Evolutionary conservation across 2,888 invertebrate species (phyloP), one percentile per base, ranked within the genome.

Genomic region (Julus scanicus): DNA sequence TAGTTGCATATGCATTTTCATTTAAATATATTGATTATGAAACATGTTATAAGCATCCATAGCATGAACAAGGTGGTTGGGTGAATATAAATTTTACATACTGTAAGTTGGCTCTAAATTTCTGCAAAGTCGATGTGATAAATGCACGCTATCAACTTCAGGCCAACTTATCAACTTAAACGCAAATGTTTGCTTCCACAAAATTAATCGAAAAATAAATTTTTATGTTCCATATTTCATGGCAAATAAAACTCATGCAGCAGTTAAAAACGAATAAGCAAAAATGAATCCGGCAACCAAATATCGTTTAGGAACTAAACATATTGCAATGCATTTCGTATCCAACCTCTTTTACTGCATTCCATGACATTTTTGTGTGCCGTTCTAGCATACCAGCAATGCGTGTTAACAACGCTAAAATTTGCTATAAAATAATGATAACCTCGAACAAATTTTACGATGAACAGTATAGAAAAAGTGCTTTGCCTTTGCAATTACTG

Each of bases 351-450:
- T 44, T 20, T 20, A 20, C 63, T 11, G 20, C 63, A 20, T 71
- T 71, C 63, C n/a, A 71, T 71, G 9, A 20, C 20, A 20, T 71
- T 71, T 63, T 71, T 20, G 20, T 20, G 20, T 17, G 20, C 20
- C 2, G 4, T 71, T 29, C 20, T 20, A 80, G 80, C 37, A 80
- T 37, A 37, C 80, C 80, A 80, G 37, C 37, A 80, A 9, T 15
- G 80, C 80, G 37, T 80, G 80, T 80, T 80, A 80, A 80, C 80
- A 71, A 80, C 80, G 13, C 37, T 9, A 11, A 37, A 80, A 80
- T 29, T 29, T 37, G 20, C 80, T 37, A 37, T 80, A 9, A 80
- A 80, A 80, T 80, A 80, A 80, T 80, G 29, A 80, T 80, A 29
- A 80, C 37, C 29, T 37, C 37, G 80, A 13, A 80, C 20, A 80